These are phyloP conservation scores for Brevimyrus niger DNA, from an alignment of 2,113 vertebrate species.

Conservation along the genomic window DNA sequence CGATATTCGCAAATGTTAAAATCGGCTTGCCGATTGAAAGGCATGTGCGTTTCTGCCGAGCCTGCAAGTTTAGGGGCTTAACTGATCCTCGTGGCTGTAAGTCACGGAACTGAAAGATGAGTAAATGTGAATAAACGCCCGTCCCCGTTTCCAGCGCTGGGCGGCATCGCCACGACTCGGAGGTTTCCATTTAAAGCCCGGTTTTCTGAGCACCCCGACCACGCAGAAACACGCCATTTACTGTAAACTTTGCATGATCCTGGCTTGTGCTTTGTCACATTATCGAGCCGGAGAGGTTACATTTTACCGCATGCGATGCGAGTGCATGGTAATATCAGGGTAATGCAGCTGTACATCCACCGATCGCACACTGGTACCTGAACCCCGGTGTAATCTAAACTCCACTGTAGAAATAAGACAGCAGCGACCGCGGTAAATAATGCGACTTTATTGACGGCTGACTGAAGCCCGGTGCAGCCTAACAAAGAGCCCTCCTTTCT, in stretches of 20 bases:
- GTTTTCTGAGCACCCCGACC: neutral
- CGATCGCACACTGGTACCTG: neutral
- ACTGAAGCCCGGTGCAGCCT: conserved; percentile 45
- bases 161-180: neutral
- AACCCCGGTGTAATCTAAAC: neutral
- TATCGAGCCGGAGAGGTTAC: neutral
- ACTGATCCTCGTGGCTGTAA: neutral
- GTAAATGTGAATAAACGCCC: conserved; percentile 1
- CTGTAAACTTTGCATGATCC: neutral
- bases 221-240: neutral
- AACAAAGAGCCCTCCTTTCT: conserved; percentile 55
- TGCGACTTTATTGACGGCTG: conserved; percentile 50
- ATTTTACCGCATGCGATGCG: neutral
- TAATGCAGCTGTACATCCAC: neutral
- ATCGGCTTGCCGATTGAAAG: neutral
- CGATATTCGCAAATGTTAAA: neutral
- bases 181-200: neutral
- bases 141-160: neutral
- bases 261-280: neutral
- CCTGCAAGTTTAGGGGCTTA: neutral
- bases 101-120: neutral
- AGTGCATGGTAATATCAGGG: neutral
- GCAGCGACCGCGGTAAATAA: conserved; percentile 27
- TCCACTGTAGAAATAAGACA: neutral
- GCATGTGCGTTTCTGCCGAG: neutral